These are phyloP conservation scores for Larimichthys crocea DNA, from an alignment of 2,113 vertebrate species.

Conservation along the genomic window DNA sequence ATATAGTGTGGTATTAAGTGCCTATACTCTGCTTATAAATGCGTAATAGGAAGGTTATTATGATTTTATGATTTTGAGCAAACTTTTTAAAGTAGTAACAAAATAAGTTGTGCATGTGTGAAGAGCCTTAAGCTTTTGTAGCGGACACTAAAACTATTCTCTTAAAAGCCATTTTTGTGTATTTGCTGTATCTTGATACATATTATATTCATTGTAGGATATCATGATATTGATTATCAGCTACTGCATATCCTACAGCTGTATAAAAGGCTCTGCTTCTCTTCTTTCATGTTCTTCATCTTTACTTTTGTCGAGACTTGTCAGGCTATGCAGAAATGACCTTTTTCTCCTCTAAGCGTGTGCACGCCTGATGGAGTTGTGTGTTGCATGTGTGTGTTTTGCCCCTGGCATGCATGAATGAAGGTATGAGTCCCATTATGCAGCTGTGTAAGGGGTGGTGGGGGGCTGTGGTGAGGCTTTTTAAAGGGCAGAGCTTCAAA, in stretches of 20 bases:
- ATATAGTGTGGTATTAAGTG: not conserved
- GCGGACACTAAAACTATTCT: not conserved
- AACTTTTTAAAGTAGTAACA: not conserved
- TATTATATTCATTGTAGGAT: not conserved
- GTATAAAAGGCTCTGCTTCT: not conserved
- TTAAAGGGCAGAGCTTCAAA: conserved; percentile 5
- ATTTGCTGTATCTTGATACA: not conserved
- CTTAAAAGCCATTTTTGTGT: not conserved
- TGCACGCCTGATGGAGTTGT: not conserved
- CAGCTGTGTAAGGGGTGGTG: not conserved
- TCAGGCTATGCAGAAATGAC: conserved; percentile 9
- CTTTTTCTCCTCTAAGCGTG: not conserved
- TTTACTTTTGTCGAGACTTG: conserved; percentile 12
- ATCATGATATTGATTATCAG: not conserved
- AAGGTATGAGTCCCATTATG: conserved; percentile 8
- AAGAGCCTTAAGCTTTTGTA: not conserved
- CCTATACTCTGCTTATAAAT: not conserved
- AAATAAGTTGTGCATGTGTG: not conserved
- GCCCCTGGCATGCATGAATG: not conserved
- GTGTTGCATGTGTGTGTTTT: not conserved
- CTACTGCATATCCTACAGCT: not conserved
- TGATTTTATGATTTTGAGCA: not conserved
- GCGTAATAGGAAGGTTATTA: not conserved
- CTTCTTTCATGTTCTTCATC: not conserved
- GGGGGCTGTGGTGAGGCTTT: conserved; percentile 16